A percentile compares a stretch with the other conserved stretches of the same genome.
phyloP scores from a whole-genome alignment of 2,888 invertebrate species.

The Caenorhabditis sp. region DNA sequence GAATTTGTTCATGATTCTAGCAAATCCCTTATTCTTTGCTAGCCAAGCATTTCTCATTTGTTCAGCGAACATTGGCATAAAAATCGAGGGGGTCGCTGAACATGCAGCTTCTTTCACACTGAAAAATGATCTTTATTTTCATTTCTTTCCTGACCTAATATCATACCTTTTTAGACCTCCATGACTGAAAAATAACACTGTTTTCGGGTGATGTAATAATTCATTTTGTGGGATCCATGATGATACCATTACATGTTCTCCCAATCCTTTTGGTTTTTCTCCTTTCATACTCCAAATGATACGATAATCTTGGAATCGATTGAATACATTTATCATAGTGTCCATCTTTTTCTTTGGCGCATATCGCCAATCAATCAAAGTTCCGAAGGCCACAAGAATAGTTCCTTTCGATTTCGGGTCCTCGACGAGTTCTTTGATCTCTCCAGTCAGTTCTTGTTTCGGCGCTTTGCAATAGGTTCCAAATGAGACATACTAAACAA shows the following conservation, averaged over 20 bases:
- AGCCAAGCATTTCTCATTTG: conserved; percentile 44
- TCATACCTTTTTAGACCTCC: conserved; percentile 36
- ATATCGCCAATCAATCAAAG: conserved; percentile 33
- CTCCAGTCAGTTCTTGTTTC: conserved; percentile 4
- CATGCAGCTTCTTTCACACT: conserved; percentile 42
- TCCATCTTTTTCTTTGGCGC: conserved; percentile 25
- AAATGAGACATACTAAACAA: conserved; percentile 27
- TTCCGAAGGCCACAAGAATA: conserved; percentile 31
- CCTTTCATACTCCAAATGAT: conserved; percentile 35
- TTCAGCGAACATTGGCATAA: conserved; percentile 46
- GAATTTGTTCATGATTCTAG: conserved; percentile 31
- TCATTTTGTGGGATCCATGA: conserved; percentile 37
- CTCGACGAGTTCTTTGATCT: conserved; percentile 18
- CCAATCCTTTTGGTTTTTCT: conserved; percentile 12
- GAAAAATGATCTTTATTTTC: conserved; percentile 5
- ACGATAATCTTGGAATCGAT: conserved; percentile 16
- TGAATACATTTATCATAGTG: conserved; percentile 19
- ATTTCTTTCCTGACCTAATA: neutral
- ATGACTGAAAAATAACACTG: conserved; percentile 34
- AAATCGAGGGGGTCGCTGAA: conserved; percentile 32
- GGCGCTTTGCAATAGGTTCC: conserved; percentile 28
- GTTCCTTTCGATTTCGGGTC: conserved; percentile 33
- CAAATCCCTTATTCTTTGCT: conserved; percentile 33
- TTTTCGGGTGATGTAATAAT: conserved; percentile 33
- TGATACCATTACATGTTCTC: conserved; percentile 17